Base-by-base conservation (phyloP, 1,140 invertebrate species). In the Cydia strobilella region DNA sequence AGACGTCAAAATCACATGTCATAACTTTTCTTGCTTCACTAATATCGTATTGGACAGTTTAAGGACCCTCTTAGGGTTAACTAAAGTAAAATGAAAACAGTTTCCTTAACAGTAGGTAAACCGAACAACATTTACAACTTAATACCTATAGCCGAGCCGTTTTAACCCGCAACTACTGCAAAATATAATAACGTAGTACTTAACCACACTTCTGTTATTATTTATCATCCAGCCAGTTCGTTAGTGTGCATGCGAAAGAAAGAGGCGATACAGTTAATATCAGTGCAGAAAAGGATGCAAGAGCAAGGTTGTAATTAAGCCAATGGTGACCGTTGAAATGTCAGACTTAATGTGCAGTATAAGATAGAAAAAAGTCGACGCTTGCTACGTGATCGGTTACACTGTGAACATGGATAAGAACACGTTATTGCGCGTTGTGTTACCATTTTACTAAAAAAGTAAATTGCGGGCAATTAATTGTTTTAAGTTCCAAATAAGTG, bases 281-380 rank as follows among this genome's bases (percentile, higher is more conserved):
- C 27, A 59, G 71, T 59, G 27, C 48, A 54, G 62, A 77, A 18
- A 75, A 59, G 74, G 74, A 75, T 69, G 27, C 71, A 66, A 27
- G 66, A 39, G 65, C 13, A 73, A 69, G 48, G 78, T 78, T 77
- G 79, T 82, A 87, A 89, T 87, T 85, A 87, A 77, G 77, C 75
- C 71, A 73, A 78, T 83, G 80, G 79, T 83, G 84, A 74, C 79
- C 79, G 84, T 90, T 87, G 80, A 90, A 88, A 87, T 87, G 86
- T 84, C 85, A 87, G 79, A 77, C 79, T 77, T 82, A 87, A 85
- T 84, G 80, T 84, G 79, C 77, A 77, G 75, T 82, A 80, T 84
- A 80, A 81, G 59, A 73, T 45, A 51, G 75, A 77, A 84, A 84
- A 84, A 85, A 82, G 48, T 72, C 31, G 63, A 66, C 62, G 75